Conservation (phyloP, 1,140 invertebrate genomes). For the Harpegnathos saltator region DNA sequence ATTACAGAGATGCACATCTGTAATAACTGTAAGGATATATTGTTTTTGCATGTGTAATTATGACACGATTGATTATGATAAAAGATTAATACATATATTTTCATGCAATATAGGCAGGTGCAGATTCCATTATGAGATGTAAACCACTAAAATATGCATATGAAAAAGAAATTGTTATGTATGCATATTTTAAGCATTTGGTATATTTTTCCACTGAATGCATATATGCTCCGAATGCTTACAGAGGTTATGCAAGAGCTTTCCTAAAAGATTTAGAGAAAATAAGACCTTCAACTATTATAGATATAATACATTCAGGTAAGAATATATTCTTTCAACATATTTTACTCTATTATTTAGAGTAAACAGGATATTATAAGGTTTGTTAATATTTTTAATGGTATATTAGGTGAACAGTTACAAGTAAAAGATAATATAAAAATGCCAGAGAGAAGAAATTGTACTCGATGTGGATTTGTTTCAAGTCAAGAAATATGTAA, state of each 20-base stretch:
- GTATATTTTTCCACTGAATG: constrained; percentile 99
- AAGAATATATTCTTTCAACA: constrained; percentile 59
- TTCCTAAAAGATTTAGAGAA: constrained; percentile 98
- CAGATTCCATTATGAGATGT: constrained; percentile 95
- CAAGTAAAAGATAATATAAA: constrained; percentile 93
- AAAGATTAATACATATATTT: constrained; percentile 65
- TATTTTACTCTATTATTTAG: constrained; percentile 34
- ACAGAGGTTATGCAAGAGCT: constrained; percentile 96
- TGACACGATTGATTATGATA: constrained; percentile 37
- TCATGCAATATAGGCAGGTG: constrained; percentile 89
- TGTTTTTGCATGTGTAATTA: constrained; percentile 4
- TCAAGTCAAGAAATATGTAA: constrained; percentile 98
- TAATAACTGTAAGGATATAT: constrained; percentile 90
- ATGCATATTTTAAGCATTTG: constrained; percentile 98
- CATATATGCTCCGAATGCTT: constrained; percentile 99
- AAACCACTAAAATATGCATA: constrained; percentile 99
- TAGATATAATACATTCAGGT: constrained; percentile 99
- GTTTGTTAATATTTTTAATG: constrained; percentile 60
- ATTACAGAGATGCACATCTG: constrained; percentile 95
- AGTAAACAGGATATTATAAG: neutral
- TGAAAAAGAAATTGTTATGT: constrained; percentile 99
- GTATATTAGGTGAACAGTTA: constrained; percentile 92
- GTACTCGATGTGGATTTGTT: constrained; percentile 96
- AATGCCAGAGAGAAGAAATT: constrained; percentile 93
- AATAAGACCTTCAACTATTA: constrained; percentile 96